phyloP scores from a whole-genome alignment of 2,113 vertebrate species.

The Lagopus muta region DNA sequence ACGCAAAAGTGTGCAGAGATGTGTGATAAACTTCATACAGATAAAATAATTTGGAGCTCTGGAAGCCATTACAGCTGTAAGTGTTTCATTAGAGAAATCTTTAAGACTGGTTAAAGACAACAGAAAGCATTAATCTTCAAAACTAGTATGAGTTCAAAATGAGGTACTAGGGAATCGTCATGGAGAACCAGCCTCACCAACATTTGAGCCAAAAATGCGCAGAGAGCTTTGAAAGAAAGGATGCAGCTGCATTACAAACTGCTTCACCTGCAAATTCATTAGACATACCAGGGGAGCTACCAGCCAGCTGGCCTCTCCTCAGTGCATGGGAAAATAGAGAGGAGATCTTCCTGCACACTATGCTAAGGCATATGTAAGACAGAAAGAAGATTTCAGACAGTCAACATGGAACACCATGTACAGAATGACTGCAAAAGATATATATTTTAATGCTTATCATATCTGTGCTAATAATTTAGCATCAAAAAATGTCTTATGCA shows the following conservation, averaged over 20 bases:
- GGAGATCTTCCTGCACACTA: too few species aligned
- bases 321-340: too few species aligned
- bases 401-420: too few species aligned
- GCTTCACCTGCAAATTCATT: not conserved
- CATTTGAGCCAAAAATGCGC: not conserved
- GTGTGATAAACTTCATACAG: not conserved
- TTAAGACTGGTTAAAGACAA: not conserved
- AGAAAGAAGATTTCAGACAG: too few species aligned
- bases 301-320: too few species aligned
- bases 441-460: too few species aligned
- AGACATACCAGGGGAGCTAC: not conserved
- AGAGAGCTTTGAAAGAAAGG: not conserved
- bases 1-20: not conserved
- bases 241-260: not conserved
- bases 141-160: not conserved
- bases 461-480: not conserved
- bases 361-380: too few species aligned
- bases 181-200: not conserved
- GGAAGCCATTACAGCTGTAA: not conserved
- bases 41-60: not conserved
- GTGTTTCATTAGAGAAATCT: not conserved
- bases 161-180: not conserved
- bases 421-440: too few species aligned
- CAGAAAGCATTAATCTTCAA: not conserved
- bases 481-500: rapidly evolving